Evolutionary conservation across 2,797 vertebrate genomes (phyloP).

Genomic region (Petrocephalus schoutedeni): DNA sequence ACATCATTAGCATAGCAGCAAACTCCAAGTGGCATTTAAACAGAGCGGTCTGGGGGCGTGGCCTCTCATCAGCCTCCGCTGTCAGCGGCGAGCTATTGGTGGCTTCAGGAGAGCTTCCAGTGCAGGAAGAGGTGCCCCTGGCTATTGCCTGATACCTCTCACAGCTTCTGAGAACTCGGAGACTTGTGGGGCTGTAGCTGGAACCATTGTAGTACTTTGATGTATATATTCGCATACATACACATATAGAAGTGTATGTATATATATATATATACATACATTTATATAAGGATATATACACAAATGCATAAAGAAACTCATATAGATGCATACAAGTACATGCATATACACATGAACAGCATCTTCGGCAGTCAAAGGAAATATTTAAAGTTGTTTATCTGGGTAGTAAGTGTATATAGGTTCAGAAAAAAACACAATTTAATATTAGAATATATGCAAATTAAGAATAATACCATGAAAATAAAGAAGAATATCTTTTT

Average conservation of each 20-base stretch:
- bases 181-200: conserved; percentile 28
- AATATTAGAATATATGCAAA: neutral
- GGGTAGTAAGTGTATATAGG: neutral
- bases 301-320: neutral
- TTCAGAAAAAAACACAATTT: neutral
- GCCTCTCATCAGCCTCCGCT: neutral
- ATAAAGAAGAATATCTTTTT: neutral
- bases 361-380: neutral
- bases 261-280: neutral
- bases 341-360: neutral
- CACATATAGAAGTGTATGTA: too few species aligned
- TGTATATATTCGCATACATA: neutral
- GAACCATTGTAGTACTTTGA: neutral
- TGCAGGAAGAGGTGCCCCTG: neutral
- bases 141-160: neutral
- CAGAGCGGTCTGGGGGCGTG: neutral
- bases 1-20: conserved; percentile 14
- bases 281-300: neutral
- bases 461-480: neutral
- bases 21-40: conserved; percentile 9
- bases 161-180: neutral
- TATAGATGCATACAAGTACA: neutral
- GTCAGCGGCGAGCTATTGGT: neutral
- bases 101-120: neutral
- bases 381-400: neutral